phyloP scores from a whole-genome alignment of 2,888 invertebrate species.

The Tethea ocularis region DNA sequence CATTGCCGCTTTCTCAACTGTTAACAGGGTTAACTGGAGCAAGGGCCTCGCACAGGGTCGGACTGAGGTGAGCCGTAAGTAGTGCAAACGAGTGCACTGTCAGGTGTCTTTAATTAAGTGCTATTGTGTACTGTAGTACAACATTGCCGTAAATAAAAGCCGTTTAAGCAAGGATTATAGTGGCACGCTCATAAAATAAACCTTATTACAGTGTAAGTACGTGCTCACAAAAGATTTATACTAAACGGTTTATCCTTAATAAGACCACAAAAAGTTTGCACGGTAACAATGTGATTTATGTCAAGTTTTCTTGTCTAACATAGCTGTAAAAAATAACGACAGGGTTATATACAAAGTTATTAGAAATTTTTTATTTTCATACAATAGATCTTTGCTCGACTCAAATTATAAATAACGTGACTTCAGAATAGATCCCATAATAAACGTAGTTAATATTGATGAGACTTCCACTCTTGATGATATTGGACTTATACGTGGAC shows the following conservation, averaged over 20 bases:
- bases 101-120: slow-evolving; percentile 12
- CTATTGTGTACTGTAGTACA: slow-evolving; percentile 14
- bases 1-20: slow-evolving; percentile 27
- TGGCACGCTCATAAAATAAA: background rate
- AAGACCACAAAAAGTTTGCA: background rate
- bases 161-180: background rate
- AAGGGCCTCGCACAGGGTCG: slow-evolving; percentile 15
- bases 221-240: background rate
- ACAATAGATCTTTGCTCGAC: too few relatives aligned
- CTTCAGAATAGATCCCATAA: too few relatives aligned
- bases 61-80: slow-evolving; percentile 22
- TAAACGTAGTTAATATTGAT: too few relatives aligned
- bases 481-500: too few relatives aligned
- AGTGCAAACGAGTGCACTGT: slow-evolving; percentile 12
- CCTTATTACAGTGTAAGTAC: slow-evolving; percentile 1
- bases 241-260: background rate
- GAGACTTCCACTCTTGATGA: too few relatives aligned
- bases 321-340: background rate
- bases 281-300: background rate
- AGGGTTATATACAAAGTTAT: too few relatives aligned
- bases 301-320: background rate
- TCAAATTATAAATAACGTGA: too few relatives aligned
- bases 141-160: background rate
- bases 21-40: slow-evolving; percentile 39
- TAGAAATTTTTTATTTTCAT: background rate